Conservation (phyloP, 2,888 invertebrate genomes). For the Drosophila borealis region DNA sequence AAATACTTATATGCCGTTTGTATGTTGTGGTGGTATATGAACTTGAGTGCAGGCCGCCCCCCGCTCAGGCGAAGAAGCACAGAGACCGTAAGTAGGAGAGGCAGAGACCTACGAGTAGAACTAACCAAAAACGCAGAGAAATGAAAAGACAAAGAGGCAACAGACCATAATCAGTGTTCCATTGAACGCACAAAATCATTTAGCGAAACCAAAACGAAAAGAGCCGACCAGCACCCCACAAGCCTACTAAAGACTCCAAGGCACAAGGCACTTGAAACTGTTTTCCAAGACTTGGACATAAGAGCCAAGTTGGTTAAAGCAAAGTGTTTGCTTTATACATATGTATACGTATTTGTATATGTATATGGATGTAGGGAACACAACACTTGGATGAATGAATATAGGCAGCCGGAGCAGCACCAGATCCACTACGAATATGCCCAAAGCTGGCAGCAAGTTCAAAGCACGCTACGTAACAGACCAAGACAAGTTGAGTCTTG, state of each 20-base stretch:
- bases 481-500: conserved; percentile 74
- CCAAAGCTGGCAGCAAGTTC: conserved; percentile 70
- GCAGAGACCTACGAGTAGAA: conserved; percentile 40
- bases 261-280: conserved; percentile 73
- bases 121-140: conserved; percentile 53
- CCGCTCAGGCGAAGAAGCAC: conserved; percentile 1
- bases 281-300: conserved; percentile 56
- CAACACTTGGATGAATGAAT: conserved; percentile 72
- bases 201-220: conserved; percentile 84
- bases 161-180: conserved; percentile 84
- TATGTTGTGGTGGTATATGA: conserved; percentile 71
- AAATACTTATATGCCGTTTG: conserved; percentile 29
- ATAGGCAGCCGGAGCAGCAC: conserved; percentile 43
- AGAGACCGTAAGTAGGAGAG: conserved; percentile 9
- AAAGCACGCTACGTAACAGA: conserved; percentile 75
- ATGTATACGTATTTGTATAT: not conserved
- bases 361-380: conserved; percentile 39
- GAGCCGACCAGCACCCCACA: conserved; percentile 60
- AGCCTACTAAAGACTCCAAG: conserved; percentile 18
- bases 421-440: conserved; percentile 44
- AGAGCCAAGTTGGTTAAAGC: conserved; percentile 59
- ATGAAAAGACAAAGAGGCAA: conserved; percentile 54
- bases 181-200: conserved; percentile 85
- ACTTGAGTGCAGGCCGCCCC: conserved; percentile 61
- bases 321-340: conserved; percentile 66